Conservation (phyloP, 1,140 invertebrate genomes). For the Drosophila sechellia region DNA sequence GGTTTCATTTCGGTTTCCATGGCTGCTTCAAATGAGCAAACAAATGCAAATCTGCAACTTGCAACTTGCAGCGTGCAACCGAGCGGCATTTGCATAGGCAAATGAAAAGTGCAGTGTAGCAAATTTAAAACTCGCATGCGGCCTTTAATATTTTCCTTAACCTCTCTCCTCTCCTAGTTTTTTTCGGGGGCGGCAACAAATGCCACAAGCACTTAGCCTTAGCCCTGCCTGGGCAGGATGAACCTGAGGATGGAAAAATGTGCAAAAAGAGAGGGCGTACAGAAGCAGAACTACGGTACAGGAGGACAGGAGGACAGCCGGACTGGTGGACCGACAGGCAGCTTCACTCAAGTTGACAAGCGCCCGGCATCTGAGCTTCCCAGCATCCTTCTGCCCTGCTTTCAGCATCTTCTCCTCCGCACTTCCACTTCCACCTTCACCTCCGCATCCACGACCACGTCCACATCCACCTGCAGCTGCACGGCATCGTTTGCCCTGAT, state of each 20-base stretch:
- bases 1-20: conserved; percentile 67
- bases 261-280: conserved; percentile 2
- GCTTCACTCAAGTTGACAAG: conserved; percentile 69
- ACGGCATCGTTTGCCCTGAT: conserved; percentile 58
- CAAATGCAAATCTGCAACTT: conserved; percentile 51
- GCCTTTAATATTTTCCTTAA: conserved; percentile 37
- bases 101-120: conserved; percentile 43
- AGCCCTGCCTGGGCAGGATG: conserved; percentile 30
- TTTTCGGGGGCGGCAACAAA: conserved; percentile 51
- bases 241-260: not conserved
- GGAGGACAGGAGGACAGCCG: not conserved
- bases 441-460: conserved; percentile 3
- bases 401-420: conserved; percentile 39
- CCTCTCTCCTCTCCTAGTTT: conserved; percentile 12
- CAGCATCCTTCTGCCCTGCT: conserved; percentile 32
- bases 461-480: conserved; percentile 30
- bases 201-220: conserved; percentile 65
- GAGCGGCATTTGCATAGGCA: conserved; percentile 46
- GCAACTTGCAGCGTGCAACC: conserved; percentile 31
- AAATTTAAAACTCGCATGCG: conserved; percentile 53
- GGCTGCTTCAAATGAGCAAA: conserved; percentile 60
- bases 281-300: too few relatives aligned
- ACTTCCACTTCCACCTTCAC: not conserved
- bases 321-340: conserved; percentile 42
- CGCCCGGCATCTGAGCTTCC: conserved; percentile 30